Evolutionary conservation across 1,140 invertebrate species (phyloP), one percentile per base, ranked within the genome.

Genomic region (Drosophila leontia): DNA sequence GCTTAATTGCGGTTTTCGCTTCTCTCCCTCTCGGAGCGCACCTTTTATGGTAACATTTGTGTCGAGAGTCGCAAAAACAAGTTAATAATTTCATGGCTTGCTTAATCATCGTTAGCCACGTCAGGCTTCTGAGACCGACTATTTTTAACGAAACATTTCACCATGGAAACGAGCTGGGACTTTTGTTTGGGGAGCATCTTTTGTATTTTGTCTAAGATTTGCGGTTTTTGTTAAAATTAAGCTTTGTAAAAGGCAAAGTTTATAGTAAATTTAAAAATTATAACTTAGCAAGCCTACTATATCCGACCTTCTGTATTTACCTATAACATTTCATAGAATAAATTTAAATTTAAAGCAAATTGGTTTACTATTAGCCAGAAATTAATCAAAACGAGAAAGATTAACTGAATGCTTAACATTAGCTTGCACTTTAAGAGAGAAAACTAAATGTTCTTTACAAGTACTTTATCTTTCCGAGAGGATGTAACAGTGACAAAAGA

Each of bases 1-100:
- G 77, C 76, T 79, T 79, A 79, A 79, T 79, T 79, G 68, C 68
- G 77, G 77, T 72, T 62, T 78, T 69, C 60, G 68, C 41, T 71
- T 70, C 58, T 64, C 75, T 71, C 37, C 53, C 68, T 44, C 55
- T 72, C 45, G 37, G 13, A 41, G 39, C 75, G 19, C 26, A 41
- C 76, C 77, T 61, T 72, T 60, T 79, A 65, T 72, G 77, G 77
- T 70, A 79, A 65, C 57, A 64, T 79, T 65, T 79, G 69, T 72
- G 69, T 60, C 67, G 69, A 72, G 50, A 72, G 53, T 34, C 51
- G n/a, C 57, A 42, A 58, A 79, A 79, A 79, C 77, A 79, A 79
- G 77, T 79, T 79, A 79, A 79, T 78, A 78, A 72, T 79, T 60
- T 64, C 75, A 78, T 78, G 69, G 69, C 59, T 59, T 45, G 59